A percentile compares a stretch with the other conserved stretches of the same genome.
Conservation (phyloP, 2,113 vertebrate species). For the Hystrix cristata region DNA sequence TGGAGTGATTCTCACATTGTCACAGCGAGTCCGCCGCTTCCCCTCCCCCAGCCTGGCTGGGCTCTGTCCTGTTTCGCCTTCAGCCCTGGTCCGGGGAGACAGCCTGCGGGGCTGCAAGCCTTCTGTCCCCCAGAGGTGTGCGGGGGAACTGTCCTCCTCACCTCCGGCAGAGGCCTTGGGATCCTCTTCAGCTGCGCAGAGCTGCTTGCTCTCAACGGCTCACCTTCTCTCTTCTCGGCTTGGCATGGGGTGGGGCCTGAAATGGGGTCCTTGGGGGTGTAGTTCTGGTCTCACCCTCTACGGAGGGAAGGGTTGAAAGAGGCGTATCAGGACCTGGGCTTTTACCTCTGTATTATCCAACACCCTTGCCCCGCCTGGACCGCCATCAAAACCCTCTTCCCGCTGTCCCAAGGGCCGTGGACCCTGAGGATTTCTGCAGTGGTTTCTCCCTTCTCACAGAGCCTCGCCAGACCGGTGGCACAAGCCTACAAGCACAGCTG, state of each 20-base stretch:
- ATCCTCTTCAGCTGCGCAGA: not conserved
- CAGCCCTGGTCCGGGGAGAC: not conserved
- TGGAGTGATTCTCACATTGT: not conserved
- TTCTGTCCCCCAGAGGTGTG: not conserved
- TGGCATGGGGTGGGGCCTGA: not conserved
- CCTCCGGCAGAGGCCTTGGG: not conserved
- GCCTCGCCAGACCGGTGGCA: not conserved
- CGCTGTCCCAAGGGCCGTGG: not conserved
- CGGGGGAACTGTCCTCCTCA: not conserved
- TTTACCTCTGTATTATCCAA: not conserved
- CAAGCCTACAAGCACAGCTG: not conserved
- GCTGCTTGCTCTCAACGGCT: not conserved
- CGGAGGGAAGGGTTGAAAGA: not conserved
- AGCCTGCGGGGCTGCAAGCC: not conserved
- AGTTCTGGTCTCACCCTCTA: not conserved
- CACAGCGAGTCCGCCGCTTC: fast-evolving
- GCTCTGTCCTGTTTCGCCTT: not conserved
- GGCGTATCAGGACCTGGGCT: not conserved
- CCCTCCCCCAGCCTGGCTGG: not conserved
- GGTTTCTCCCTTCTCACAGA: not conserved
- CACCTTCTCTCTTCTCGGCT: not conserved
- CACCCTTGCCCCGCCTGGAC: not conserved
- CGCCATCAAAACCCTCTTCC: not conserved
- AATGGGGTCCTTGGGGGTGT: not conserved
- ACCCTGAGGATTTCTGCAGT: not conserved